Evolutionary conservation across 2,113 vertebrate genomes (phyloP).

Genomic region (Amphilophus citrinellus): DNA sequence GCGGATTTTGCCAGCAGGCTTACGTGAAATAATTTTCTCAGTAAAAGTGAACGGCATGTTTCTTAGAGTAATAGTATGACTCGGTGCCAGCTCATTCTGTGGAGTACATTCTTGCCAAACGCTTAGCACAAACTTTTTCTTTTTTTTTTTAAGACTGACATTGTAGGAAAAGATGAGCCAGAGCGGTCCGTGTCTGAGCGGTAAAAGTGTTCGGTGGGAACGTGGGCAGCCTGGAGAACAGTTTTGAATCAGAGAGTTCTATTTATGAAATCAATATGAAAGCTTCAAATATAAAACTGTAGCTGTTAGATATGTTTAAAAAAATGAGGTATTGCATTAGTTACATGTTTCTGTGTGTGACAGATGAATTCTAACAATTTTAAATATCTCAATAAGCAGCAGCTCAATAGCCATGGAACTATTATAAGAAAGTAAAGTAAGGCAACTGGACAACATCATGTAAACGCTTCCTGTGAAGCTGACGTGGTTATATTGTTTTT

Average conservation of each 20-base stretch:
- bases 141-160: background rate
- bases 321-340: background rate
- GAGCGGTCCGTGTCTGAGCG: background rate
- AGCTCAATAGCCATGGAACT: background rate
- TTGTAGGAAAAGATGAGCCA: background rate
- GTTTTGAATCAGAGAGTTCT: background rate
- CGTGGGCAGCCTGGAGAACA: background rate
- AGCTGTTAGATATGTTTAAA: background rate
- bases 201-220: background rate
- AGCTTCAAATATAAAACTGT: background rate
- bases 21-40: background rate
- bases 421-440: background rate
- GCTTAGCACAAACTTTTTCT: background rate
- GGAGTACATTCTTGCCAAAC: background rate
- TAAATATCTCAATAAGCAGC: background rate
- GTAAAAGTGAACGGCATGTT: background rate
- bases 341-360: background rate
- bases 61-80: constrained; percentile 13
- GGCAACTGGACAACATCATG: background rate
- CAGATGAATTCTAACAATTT: background rate
- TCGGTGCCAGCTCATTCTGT: background rate
- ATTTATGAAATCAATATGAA: too few species aligned
- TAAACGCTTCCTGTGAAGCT: background rate
- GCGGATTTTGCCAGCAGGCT: constrained; percentile 33
- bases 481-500: background rate